phyloP scores from a whole-genome alignment of 2,113 vertebrate species.

The Neogobius melanostomus region DNA sequence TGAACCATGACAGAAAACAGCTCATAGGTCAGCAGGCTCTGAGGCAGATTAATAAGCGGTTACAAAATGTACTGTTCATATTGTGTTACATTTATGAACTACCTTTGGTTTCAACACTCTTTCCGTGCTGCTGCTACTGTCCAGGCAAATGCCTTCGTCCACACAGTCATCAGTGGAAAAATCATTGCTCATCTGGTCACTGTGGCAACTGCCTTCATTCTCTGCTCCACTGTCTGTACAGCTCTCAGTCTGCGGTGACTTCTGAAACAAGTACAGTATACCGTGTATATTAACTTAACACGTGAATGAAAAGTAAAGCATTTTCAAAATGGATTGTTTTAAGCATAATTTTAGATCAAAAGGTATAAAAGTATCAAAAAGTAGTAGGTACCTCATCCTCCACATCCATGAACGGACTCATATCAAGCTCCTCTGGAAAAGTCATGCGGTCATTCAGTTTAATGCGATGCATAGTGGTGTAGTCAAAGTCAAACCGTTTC shows the following conservation, averaged over 20 bases:
- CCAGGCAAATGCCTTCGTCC: conserved; percentile 97
- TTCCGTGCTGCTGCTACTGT: conserved; percentile 86
- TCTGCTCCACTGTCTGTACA: conserved; percentile 98
- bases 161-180: conserved; percentile 96
- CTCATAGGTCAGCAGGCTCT: conserved; percentile 93
- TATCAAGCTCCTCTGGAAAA: conserved; percentile 96
- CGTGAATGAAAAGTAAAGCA: neutral
- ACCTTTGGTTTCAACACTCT: conserved; percentile 93
- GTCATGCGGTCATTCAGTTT: conserved; percentile 98
- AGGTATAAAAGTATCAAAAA: neutral
- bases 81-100: conserved; percentile 1
- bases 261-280: conserved; percentile 78
- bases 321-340: neutral
- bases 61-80: neutral
- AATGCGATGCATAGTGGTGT: conserved; percentile 99
- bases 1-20: conserved; percentile 99
- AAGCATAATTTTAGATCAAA: neutral
- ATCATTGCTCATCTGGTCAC: conserved; percentile 99
- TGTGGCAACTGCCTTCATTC: conserved; percentile 99
- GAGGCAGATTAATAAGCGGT: conserved; percentile 14
- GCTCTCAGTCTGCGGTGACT: conserved; percentile 98
- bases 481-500: conserved; percentile 99
- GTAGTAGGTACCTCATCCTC: conserved; percentile 90
- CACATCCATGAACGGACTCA: conserved; percentile 96
- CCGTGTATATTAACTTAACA: neutral